Percentiles rank a stretch among this genome's conserved stretches.
Evolutionary conservation across 2,888 invertebrate species (phyloP).

Genomic region (Pilophorus perplexus): DNA sequence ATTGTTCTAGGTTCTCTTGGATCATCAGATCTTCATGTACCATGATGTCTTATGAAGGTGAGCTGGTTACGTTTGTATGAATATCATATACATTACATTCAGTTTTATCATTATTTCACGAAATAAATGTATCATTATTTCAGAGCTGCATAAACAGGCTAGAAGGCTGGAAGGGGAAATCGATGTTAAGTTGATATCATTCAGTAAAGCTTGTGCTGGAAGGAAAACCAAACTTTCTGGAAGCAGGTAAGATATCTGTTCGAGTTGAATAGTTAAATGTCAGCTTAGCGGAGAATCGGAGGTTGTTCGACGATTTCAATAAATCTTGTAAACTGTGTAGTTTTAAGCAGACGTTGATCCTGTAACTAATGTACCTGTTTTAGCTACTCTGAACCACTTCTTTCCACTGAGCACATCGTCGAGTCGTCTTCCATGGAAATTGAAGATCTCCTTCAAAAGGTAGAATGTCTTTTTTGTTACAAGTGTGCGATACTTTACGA

Average conservation of each 20-base stretch:
- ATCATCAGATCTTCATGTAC: no score
- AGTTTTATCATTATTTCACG: no score
- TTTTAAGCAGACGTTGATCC: no score
- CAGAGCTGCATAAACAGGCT: slow-evolving; percentile 89
- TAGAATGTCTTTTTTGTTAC: slow-evolving; percentile 51
- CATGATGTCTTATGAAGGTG: no score
- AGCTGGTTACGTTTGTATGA: no score
- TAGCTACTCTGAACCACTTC: slow-evolving; percentile 76
- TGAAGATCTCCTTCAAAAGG: slow-evolving; percentile 79
- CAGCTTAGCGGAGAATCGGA: no score
- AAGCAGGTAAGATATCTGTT: slow-evolving; percentile 25
- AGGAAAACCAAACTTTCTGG: slow-evolving; percentile 21
- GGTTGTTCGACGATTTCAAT: no score
- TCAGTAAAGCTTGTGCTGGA: slow-evolving; percentile 88
- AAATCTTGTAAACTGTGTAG: no score
- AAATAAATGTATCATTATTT: no score
- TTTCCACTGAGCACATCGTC: slow-evolving; percentile 85
- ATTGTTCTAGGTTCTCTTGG: no score
- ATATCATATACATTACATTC: no score
- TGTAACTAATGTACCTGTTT: slow-evolving; percentile 15
- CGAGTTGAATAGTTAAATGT: no score
- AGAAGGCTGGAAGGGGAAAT: slow-evolving; percentile 93
- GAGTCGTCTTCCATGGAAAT: slow-evolving; percentile 91
- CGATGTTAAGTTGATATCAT: slow-evolving; percentile 90
- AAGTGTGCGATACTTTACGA: slow-evolving; percentile 14